Conservation (phyloP, 35 echinoderm and acorn worm genomes). For the Stichopus chloronotus region DNA sequence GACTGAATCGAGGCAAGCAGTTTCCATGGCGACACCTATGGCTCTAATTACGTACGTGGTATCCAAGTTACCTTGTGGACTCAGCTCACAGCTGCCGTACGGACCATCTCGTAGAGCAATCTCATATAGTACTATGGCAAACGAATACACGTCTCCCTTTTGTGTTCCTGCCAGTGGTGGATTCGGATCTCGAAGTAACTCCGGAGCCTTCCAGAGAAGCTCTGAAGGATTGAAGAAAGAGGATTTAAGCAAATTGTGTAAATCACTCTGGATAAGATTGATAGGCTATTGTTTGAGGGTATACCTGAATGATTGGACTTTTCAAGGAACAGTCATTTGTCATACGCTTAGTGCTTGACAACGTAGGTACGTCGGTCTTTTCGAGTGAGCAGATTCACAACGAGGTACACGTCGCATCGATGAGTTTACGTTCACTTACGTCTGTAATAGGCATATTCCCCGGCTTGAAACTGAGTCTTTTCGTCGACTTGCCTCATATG, state of each 20-base stretch:
- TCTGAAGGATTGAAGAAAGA: constrained; percentile 45
- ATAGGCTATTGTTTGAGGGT: no score
- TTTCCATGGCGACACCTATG: constrained; percentile 33
- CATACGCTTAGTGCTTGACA: neutral
- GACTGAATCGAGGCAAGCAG: neutral
- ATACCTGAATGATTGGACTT: neutral
- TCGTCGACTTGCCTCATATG: constrained; percentile 69
- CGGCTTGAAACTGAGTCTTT: constrained; percentile 20
- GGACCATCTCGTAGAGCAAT: constrained; percentile 84
- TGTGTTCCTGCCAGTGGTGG: constrained; percentile 76
- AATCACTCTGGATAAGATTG: no score
- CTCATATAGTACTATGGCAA: constrained; percentile 93
- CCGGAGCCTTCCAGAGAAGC: constrained; percentile 87
- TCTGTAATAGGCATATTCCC: constrained; percentile 78
- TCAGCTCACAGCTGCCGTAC: constrained; percentile 73
- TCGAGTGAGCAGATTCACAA: no score
- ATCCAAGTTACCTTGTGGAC: constrained; percentile 75
- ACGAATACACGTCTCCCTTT: constrained; percentile 88
- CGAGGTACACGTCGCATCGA: no score
- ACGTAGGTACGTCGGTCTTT: no score
- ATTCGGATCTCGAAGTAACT: constrained; percentile 73
- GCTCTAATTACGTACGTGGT: constrained; percentile 17
- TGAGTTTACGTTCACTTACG: constrained; percentile 46
- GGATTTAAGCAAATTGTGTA: neutral
- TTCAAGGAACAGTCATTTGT: neutral